Evolutionary conservation across 2,113 vertebrate species (phyloP).

Genomic region (Apus apus): DNA sequence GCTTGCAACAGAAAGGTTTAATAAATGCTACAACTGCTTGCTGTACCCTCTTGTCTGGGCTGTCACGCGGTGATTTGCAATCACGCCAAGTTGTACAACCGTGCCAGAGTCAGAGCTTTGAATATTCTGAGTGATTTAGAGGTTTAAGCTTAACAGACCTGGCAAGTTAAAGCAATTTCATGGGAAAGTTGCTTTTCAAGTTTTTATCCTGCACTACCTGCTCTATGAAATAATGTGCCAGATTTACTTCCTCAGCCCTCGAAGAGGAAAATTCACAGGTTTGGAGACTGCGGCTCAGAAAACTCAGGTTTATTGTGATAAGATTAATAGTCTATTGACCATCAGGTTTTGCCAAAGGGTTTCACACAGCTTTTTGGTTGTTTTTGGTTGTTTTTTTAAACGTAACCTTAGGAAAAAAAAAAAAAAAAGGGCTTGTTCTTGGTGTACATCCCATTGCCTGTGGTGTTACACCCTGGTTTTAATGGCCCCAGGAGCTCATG

Average conservation of each 20-base stretch:
- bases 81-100: not conserved
- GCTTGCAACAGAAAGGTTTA: rapidly evolving
- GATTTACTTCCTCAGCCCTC: not conserved
- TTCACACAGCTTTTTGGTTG: not conserved
- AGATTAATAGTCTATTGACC: not conserved
- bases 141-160: not conserved
- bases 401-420: not conserved
- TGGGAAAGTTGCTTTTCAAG: not conserved
- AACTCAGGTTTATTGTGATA: not conserved
- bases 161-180: not conserved
- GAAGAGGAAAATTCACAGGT: not conserved
- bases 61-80: not conserved
- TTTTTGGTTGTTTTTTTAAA: too few relatives aligned
- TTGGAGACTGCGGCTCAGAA: not conserved
- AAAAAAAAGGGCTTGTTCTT: not conserved
- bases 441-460: not conserved
- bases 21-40: not conserved
- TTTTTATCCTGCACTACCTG: not conserved
- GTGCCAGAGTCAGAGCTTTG: not conserved
- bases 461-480: not conserved
- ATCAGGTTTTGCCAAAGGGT: not conserved
- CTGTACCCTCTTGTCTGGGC: not conserved
- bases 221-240: not conserved
- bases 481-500: not conserved
- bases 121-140: not conserved